Evolutionary conservation across 2,113 vertebrate genomes (phyloP).

Genomic region (Urocolius indicus): DNA sequence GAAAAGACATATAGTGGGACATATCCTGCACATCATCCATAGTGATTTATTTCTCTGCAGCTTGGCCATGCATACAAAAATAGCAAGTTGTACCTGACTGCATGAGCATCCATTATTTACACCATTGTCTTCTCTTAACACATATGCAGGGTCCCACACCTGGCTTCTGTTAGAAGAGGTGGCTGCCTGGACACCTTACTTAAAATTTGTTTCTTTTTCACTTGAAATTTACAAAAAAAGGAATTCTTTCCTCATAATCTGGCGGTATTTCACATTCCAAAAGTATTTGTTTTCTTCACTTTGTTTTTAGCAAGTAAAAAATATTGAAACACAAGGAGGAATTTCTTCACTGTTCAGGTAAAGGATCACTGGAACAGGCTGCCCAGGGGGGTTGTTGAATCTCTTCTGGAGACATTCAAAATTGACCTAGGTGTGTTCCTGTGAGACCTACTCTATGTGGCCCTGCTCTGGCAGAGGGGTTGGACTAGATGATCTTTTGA

Average conservation of each 20-base stretch:
- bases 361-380: too few relatives aligned
- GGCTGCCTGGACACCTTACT: background rate
- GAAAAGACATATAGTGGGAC: background rate
- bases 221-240: background rate
- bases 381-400: too few relatives aligned
- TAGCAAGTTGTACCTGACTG: background rate
- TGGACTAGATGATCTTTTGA: too few relatives aligned
- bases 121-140: background rate
- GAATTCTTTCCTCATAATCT: background rate
- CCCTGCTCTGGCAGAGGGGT: too few relatives aligned
- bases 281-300: background rate
- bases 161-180: background rate
- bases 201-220: background rate
- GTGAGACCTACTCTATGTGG: too few relatives aligned
- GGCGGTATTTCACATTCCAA: background rate
- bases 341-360: too few relatives aligned
- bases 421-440: too few relatives aligned
- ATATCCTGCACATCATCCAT: background rate
- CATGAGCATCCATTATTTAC: background rate
- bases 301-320: background rate
- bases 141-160: background rate
- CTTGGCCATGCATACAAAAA: background rate
- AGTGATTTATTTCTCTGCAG: background rate
- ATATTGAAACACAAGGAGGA: too few relatives aligned
- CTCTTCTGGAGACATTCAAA: too few relatives aligned